Base-by-base conservation (phyloP, 2,113 vertebrate species). In the Pangasianodon gigas region DNA sequence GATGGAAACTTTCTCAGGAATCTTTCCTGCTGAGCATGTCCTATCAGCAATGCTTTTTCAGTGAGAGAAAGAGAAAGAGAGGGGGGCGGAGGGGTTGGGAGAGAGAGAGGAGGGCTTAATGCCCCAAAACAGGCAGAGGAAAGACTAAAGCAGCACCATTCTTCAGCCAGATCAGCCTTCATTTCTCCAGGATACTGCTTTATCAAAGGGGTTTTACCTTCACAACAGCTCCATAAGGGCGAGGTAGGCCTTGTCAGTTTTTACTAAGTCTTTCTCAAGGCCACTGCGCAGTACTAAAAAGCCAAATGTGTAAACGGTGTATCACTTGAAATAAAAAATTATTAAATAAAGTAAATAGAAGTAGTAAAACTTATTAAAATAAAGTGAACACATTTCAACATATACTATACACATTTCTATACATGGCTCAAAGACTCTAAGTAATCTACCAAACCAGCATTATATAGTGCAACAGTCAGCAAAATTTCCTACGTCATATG, bases 1-100 rank as follows among this genome's bases (percentile, higher is more conserved):
- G 14, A 56, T 32, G 0, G 71, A 89, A 41, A 46, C 44, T 77
- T 89, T 88, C 74, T 83, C 19, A 51, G 44, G 80, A 90, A 13
- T 32, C 41, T 85, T 65, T 89, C 89, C 81, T 90, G 87, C 56
- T 83, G 81, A 88, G 79, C 69, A 84, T 88, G 80, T 91, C 88
- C 90, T 92, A 89, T 89, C 46, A 85, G 88, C 46, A 84, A 41
- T 29, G 26, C n/a, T 82, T 37, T 32, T 41, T 74, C 32, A 82
- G 44, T 37, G 29, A 62, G 41, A 37, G 74, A 79, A 54, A 87
- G 26, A 65, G 86, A 26, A 54, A 85, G 80, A 83, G 41, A 46
- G 81, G 21, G 46, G n/a, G 19, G 65, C 7, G 56, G 88, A 85
- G 32, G 37, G 24, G 52, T n/a, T 37, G 37, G 48, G 48, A 71